These are phyloP conservation scores for Craniophora ligustri DNA, from an alignment of 2,888 invertebrate genomes.

Conservation along the genomic window DNA sequence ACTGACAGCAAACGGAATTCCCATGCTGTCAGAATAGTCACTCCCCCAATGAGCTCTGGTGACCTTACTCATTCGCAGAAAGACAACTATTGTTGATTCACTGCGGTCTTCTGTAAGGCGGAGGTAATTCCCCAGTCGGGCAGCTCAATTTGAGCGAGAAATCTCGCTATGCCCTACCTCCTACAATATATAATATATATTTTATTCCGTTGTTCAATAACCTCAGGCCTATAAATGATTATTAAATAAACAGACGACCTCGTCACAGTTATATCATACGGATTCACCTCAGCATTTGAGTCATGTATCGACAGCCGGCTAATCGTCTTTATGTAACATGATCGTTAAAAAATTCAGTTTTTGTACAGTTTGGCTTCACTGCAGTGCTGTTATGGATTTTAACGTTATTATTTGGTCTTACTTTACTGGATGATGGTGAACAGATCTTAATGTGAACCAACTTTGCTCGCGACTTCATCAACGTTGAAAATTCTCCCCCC, in stretches of 20 bases:
- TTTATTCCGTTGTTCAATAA: background rate
- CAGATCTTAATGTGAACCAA: background rate
- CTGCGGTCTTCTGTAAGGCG: too few species aligned
- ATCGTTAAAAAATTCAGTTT: slow-evolving; percentile 21
- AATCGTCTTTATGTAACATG: slow-evolving; percentile 16
- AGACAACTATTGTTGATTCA: too few species aligned
- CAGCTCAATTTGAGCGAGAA: too few species aligned
- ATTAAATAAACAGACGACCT: slow-evolving; percentile 22
- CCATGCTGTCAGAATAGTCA: too few species aligned
- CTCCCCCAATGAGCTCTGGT: too few species aligned
- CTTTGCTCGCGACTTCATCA: too few species aligned
- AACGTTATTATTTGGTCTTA: background rate
- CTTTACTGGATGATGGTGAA: background rate
- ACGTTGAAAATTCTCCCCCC: too few species aligned
- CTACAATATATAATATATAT: too few species aligned
- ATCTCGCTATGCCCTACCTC: too few species aligned
- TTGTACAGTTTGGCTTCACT: slow-evolving; percentile 10
- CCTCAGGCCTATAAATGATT: background rate
- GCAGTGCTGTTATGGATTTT: background rate
- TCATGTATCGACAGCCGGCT: slow-evolving; percentile 5
- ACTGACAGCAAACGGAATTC: too few species aligned
- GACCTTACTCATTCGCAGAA: too few species aligned
- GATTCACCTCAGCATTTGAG: slow-evolving; percentile 15
- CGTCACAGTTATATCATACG: slow-evolving; percentile 31
- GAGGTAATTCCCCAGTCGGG: too few species aligned